A percentile compares a stretch with the other conserved stretches of the same genome.
Evolutionary conservation across 2,888 invertebrate genomes (phyloP).

Genomic region (Tanytarsus gracilentus): DNA sequence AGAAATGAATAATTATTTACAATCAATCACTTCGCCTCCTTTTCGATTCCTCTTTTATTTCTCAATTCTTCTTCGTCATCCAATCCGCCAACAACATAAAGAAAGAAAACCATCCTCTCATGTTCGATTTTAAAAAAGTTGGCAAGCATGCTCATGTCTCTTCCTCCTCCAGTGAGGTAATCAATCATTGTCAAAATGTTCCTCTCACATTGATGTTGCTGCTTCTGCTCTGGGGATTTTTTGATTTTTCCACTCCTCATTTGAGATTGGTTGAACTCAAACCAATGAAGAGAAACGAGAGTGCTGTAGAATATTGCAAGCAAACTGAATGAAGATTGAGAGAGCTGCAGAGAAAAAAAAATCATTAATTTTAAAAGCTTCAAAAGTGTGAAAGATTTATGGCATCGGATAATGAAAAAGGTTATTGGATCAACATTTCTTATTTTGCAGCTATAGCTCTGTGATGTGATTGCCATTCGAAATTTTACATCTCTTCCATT

Average conservation of each 20-base stretch:
- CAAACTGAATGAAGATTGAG: not conserved
- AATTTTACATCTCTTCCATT: too few relatives aligned
- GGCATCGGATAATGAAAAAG: slow-evolving; percentile 21
- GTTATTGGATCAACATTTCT: not conserved
- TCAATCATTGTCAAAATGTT: slow-evolving; percentile 18
- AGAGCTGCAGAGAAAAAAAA: not conserved
- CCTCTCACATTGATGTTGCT: not conserved
- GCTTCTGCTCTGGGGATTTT: not conserved
- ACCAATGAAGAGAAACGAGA: slow-evolving; percentile 13
- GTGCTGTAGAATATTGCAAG: not conserved
- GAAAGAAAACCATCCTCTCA: too few relatives aligned
- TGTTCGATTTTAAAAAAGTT: too few relatives aligned
- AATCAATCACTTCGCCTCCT: slow-evolving; percentile 16
- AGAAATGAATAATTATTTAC: slow-evolving; percentile 22
- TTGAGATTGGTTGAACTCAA: slow-evolving; percentile 22
- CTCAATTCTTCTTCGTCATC: slow-evolving; percentile 4
- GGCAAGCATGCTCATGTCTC: too few relatives aligned
- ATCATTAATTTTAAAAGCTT: slow-evolving; percentile 28
- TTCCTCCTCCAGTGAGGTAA: not conserved
- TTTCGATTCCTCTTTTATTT: not conserved
- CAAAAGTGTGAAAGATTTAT: slow-evolving; percentile 27
- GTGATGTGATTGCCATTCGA: too few relatives aligned
- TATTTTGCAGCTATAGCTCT: too few relatives aligned
- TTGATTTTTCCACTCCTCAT: slow-evolving; percentile 10
- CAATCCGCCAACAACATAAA: too few relatives aligned